Evolutionary conservation across 2,888 invertebrate genomes (phyloP), one percentile per base, ranked within the genome.

Genomic region (Catonia carolina): DNA sequence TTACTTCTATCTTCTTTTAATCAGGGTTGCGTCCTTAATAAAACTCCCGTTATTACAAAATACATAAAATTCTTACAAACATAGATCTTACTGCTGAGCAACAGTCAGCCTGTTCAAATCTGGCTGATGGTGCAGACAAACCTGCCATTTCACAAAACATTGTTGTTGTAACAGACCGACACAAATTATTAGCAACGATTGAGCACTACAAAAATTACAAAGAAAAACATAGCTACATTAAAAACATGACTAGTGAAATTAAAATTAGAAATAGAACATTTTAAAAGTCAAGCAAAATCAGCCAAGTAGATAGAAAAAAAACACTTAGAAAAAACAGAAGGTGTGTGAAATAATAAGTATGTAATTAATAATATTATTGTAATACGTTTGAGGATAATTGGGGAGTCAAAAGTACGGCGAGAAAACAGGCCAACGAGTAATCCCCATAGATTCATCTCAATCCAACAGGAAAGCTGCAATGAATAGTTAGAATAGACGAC

Each of bases 211-310:
- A 45, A 45, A 45, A 23, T n/a, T 45, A 45, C 45, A 45, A 23
- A 45, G 22, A 45, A 45, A 45, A 45, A 23, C 45, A 45, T 45
- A 45, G 45, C 45, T 45, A 45, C 45, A 45, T 22, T 45, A 45
- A 45, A n/a, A 45, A 23, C 45, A 45, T 45, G 22, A 45, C 45
- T 45, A 22, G 36, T 37, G 35, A 56, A 50, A 50, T 56, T 56
- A 56, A 50, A 50, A 42, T 35, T 51, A 51, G 41, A 41, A 45
- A 51, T 50, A 56, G 37, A 56, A 41, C 50, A 42, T 22, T 55
- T 55, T 31, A 50, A 48, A 50, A 58, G 37, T 58, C 58, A 58
- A 58, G 58, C 58, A 58, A 52, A 52, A 54, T 54, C 58, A 58
- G 54, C 58, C 58, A 58, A 53, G 53, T 45, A 45, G 23, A 45